Base-by-base conservation (phyloP, 2,888 invertebrate genomes). In the Drosophila maculinotata region DNA sequence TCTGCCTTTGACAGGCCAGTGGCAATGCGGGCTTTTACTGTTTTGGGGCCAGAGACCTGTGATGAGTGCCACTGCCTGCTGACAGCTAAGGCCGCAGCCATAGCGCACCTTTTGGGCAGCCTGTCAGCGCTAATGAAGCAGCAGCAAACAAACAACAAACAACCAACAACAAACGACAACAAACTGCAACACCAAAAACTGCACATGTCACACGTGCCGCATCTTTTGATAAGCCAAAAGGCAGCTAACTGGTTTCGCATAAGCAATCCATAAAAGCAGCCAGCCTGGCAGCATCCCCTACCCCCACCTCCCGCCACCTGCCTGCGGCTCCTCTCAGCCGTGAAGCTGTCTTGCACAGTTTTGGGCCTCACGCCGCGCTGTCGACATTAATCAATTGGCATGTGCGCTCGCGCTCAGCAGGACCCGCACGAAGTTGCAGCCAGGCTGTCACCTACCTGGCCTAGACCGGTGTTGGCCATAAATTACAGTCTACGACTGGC, bases 311-410 rank as follows among this genome's bases (percentile, higher is more conserved):
- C n/a, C 4, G 8, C 9, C 0, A 1, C 36, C 10, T n/a, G n/a
- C n/a, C 6, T 3, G 10, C 12, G 0, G 3, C 10, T 7, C 6
- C 25, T 14, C 26, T 8, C 28, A n/a, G n/a, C n/a, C n/a, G n/a
- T n/a, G n/a, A n/a, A n/a, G n/a, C 23, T 12, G 12, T 7, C 58
- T 45, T 49, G n/a, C n/a, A n/a, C 49, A 42, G 45, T 17, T 67
- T 75, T 52, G 54, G 63, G 58, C 64, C 69, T 58, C 45, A 49
- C 44, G 67, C 59, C 48, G 47, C 44, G 44, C 31, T 15, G 23
- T 60, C 66, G 67, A 81, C 83, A 84, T 84, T 84, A 84, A 84
- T 84, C 87, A 84, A 86, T 81, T 77, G 81, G 73, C 63, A 58
- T 63, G 38, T 41, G 45, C 57, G 47, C 20, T 15, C 42, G 38